Evolutionary conservation across 2,888 invertebrate genomes (phyloP).

Genomic region (Diloba caeruleocephala): DNA sequence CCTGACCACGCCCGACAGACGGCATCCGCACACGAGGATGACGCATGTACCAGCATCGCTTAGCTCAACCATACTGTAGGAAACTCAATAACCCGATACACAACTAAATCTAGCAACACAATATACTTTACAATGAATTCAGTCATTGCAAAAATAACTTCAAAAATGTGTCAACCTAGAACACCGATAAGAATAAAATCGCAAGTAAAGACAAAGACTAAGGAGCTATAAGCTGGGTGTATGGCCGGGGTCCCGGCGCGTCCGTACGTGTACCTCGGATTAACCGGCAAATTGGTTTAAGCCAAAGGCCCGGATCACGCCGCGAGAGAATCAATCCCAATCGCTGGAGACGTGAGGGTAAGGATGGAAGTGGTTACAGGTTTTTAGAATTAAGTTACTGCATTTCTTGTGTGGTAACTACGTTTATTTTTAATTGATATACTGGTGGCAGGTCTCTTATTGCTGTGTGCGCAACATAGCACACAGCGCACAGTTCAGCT

Average conservation of each 20-base stretch:
- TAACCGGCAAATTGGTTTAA: constrained; percentile 84
- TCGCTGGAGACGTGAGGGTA: constrained; percentile 57
- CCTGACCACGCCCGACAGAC: no score
- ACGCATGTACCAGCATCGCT: no score
- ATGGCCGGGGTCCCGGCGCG: constrained; percentile 64
- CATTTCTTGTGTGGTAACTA: not conserved
- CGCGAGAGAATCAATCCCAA: constrained; percentile 78
- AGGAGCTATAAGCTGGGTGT: constrained; percentile 37
- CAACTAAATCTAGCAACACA: no score
- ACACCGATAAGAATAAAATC: constrained; percentile 45
- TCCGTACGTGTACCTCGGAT: constrained; percentile 75
- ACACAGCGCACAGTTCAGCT: no score
- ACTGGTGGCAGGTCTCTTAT: no score
- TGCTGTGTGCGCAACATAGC: no score
- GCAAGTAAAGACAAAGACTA: constrained; percentile 55
- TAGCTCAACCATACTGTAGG: no score
- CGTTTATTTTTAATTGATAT: no score
- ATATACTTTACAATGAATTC: no score
- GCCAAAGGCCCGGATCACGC: constrained; percentile 67
- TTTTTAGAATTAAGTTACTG: not conserved
- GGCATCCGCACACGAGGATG: no score
- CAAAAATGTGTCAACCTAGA: constrained; percentile 13
- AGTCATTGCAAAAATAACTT: not conserved
- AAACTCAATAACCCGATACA: no score
- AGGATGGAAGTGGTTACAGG: constrained; percentile 42